Evolutionary conservation across 92 coral and sea anemone genomes (phyloP), one percentile per base, ranked within the genome.

Genomic region (Actinostola sp.): DNA sequence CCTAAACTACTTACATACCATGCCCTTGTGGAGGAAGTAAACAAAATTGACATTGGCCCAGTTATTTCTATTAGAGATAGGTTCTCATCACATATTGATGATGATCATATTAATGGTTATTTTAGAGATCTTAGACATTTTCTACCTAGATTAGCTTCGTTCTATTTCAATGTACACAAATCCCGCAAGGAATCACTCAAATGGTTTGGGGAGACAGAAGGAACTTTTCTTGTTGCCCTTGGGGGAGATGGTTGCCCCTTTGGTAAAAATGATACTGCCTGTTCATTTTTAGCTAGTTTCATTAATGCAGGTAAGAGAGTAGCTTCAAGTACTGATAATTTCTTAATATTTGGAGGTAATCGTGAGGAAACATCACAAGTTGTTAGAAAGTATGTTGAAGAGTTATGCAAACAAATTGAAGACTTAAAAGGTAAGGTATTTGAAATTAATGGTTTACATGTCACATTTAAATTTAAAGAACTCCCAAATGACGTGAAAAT

Each of bases 191-290:
- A 76, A 41, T 70, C 85, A 21, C 65, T 89, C 38, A 86, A 86
- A 70, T 90, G 92, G 92, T 86, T 86, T 90, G 89, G 87, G 49
- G 74, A 75, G 67, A 74, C 89, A n/a, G 87, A 86, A 38, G 92
- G 82, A 3, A 79, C 76, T 9, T 90, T 86, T 70, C 57, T 78
- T 39, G 83, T 89, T 26, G 90, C 89, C 8, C 82, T 89, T 59
- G 88, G 90, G 49, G 88, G 92, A 46, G 92, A 82, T 73, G 92
- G 81, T 42, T 83, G 88, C 66, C 92, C 87, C n/a, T 87, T 82
- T 72, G 88, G 88, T 0, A 87, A 78, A 50, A 64, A 89, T 65
- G 84, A 84, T 50, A 84, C 78, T 0, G 88, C 86, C n/a, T 84
- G 90, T 62, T 84, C 87, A 26, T 83, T 89, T 52, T 73, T 85